Percentiles rank a stretch among this genome's conserved stretches.
Conservation (phyloP, 53 echinoderm and acorn worm species). For the Antedon mediterranea region DNA sequence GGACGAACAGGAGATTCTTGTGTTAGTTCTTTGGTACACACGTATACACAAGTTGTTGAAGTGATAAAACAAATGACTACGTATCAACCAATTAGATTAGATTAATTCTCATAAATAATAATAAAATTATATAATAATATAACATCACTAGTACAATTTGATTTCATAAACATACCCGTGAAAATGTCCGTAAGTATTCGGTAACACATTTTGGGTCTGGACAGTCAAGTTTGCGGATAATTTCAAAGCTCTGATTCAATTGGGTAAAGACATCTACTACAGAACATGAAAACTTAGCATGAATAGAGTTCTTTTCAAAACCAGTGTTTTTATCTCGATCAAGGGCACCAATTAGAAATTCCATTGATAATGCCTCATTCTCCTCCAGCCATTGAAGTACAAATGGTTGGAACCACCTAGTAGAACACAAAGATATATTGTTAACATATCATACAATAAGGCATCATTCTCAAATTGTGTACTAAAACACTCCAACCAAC, state of each 20-base stretch:
- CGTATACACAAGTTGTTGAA: no score
- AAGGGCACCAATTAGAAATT: constrained; percentile 71
- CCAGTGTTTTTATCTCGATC: constrained; percentile 71
- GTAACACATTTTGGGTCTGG: constrained; percentile 83
- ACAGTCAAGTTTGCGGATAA: constrained; percentile 84
- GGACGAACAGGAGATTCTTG: no score
- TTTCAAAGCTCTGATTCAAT: constrained; percentile 94
- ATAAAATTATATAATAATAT: no score
- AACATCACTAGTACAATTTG: no score
- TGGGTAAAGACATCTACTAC: constrained; percentile 95
- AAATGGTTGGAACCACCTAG: constrained; percentile 97
- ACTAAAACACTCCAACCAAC: no score
- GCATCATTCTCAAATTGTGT: no score
- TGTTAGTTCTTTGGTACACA: no score
- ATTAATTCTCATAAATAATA: no score
- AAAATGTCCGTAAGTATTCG: constrained; percentile 85
- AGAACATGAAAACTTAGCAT: constrained; percentile 90
- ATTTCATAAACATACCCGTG: constrained; percentile 34
- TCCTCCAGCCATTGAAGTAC: constrained; percentile 97
- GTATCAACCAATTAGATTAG: no score
- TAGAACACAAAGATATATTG: no score
- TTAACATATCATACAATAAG: no score
- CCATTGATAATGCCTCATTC: constrained; percentile 89
- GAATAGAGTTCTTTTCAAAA: constrained; percentile 94
- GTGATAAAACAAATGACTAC: no score